Evolutionary conservation across 2,888 invertebrate species (phyloP), one percentile per base, ranked within the genome.

Genomic region (Anoplius nigerrimus): DNA sequence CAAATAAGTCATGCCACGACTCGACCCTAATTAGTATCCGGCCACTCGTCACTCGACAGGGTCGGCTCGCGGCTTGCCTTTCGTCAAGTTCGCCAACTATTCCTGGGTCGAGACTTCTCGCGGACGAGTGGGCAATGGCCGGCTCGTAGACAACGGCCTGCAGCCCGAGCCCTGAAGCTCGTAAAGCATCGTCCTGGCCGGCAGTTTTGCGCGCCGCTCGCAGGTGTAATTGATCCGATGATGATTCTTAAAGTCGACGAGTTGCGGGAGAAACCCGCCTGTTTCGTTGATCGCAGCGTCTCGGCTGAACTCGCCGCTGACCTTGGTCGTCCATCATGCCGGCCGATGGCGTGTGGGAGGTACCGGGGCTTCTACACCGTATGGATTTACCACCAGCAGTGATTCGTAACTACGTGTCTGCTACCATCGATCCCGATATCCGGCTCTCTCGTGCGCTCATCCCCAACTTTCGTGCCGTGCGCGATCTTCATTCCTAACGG

Each of bases 351-450:
- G 73, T 76, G 79, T 82, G 77, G 82, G 82, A 81, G 82, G 79
- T 75, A 74, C 62, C 69, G 63, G 13, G 74, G 69, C 75, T 78
- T 74, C 61, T 64, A 58, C 53, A 51, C 58, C 70, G 53, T 59
- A 70, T 58, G 66, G 65, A 68, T 74, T 77, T 83, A 80, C 79
- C 79, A 79, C 78, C 78, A 78, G 74, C 80, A 74, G 76, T 72
- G 79, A 79, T 66, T 68, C 64, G 70, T 72, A 73, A 67, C 59
- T 63, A 69, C 62, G 62, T 53, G 58, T 70, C 46, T 48, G 22
- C 57, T 57, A 62, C 54, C 54, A 55, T 18, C 34, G 34, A 13
- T 24, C 34, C 34, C 11, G 63, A 57, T 63, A 64, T 57, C 57
- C 62, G 34, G 34, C 61, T 58, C 58, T 43, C 43, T n/a, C 57